Conservation (phyloP, 1,140 invertebrate genomes). For the Liolophura sinensis region DNA sequence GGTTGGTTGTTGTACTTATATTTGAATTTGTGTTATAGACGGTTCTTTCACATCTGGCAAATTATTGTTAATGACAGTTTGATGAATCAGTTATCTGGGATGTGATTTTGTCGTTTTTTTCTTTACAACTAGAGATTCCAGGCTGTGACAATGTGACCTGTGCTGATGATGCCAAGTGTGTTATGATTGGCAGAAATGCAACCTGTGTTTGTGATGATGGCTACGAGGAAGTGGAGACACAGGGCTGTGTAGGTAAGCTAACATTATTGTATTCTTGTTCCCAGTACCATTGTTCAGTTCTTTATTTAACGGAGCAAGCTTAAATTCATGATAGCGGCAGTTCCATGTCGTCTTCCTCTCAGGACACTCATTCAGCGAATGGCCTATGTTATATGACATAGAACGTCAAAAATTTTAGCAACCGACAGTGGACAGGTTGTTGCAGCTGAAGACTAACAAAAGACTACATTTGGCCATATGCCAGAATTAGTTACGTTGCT, state of each 20-base stretch:
- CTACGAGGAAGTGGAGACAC: slow-evolving; percentile 15
- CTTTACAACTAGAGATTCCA: slow-evolving; percentile 20
- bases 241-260: background rate
- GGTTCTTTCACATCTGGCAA: background rate
- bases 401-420: too few species aligned
- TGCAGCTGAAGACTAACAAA: too few species aligned
- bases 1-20: too few species aligned
- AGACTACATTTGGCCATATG: background rate
- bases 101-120: background rate
- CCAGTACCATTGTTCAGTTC: too few species aligned
- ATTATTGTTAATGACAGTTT: background rate
- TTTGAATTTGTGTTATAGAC: background rate
- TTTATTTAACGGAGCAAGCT: too few species aligned
- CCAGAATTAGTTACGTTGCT: background rate
- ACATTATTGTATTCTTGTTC: background rate
- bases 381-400: too few species aligned
- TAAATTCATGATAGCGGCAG: too few species aligned
- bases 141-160: slow-evolving; percentile 31
- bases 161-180: slow-evolving; percentile 26
- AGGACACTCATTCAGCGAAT: too few species aligned
- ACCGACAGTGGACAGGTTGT: too few species aligned
- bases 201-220: slow-evolving; percentile 32
- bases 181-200: slow-evolving; percentile 15
- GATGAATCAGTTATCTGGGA: background rate
- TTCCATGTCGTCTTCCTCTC: too few species aligned